A percentile compares a stretch with the other conserved stretches of the same genome.
These are phyloP conservation scores for Hoplodrina blanda DNA, from an alignment of 2,888 invertebrate species.

Conservation along the genomic window DNA sequence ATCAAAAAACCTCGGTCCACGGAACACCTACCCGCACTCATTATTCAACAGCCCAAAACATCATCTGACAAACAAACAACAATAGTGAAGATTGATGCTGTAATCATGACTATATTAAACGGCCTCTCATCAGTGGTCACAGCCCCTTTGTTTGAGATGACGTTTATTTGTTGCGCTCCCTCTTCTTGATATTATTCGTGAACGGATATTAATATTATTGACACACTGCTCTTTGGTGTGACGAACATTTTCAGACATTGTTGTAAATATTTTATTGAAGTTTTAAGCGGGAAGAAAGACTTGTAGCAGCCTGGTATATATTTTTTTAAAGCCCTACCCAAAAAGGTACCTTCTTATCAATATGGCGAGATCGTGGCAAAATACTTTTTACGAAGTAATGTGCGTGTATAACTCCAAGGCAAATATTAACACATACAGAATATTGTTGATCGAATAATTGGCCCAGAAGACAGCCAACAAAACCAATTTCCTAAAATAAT, in stretches of 20 bases:
- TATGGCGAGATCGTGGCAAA: too few relatives aligned
- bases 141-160: constrained; percentile 74
- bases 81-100: constrained; percentile 51
- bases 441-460: too few relatives aligned
- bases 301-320: too few relatives aligned
- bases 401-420: too few relatives aligned
- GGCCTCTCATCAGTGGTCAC: constrained; percentile 65
- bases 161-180: constrained; percentile 72
- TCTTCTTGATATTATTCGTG: constrained; percentile 70
- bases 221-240: constrained; percentile 54
- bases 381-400: too few relatives aligned
- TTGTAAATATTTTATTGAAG: too few relatives aligned
- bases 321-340: too few relatives aligned
- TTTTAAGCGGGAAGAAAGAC: too few relatives aligned
- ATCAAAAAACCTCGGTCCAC: background rate
- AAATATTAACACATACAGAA: too few relatives aligned
- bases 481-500: too few relatives aligned
- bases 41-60: constrained; percentile 19
- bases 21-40: background rate
- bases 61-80: constrained; percentile 28
- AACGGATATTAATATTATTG: constrained; percentile 74
- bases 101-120: constrained; percentile 66
- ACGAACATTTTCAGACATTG: background rate
- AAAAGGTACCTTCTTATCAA: too few relatives aligned
- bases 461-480: too few relatives aligned